Conservation (phyloP, 2,888 invertebrate genomes). For the Liodrosophila aerea region DNA sequence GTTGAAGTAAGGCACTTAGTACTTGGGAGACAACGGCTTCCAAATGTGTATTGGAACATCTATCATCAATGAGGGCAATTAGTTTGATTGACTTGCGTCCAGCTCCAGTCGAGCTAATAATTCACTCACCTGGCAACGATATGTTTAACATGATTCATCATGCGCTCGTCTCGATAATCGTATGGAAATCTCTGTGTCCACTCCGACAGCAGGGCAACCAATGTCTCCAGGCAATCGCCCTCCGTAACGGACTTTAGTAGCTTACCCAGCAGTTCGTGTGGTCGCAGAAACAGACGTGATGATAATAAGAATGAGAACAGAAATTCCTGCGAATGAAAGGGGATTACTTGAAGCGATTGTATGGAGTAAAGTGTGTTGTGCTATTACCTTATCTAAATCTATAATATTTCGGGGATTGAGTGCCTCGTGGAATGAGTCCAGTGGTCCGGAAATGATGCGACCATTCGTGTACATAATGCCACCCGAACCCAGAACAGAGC, state of each 20-base stretch:
- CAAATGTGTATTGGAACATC: slow-evolving; percentile 82
- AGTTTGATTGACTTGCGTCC: slow-evolving; percentile 5
- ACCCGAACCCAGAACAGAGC: slow-evolving; percentile 81
- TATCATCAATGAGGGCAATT: slow-evolving; percentile 31
- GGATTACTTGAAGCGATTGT: too few species aligned
- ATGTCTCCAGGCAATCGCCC: slow-evolving; percentile 80
- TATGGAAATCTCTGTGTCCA: slow-evolving; percentile 83
- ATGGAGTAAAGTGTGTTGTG: background rate
- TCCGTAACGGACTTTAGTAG: slow-evolving; percentile 82
- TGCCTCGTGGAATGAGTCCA: slow-evolving; percentile 80
- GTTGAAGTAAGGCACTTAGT: slow-evolving; percentile 83
- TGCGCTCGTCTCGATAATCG: slow-evolving; percentile 83
- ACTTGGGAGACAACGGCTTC: slow-evolving; percentile 82
- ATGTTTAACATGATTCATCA: slow-evolving; percentile 83
- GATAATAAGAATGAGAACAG: slow-evolving; percentile 83
- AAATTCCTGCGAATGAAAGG: slow-evolving; percentile 79
- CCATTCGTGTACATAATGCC: slow-evolving; percentile 82
- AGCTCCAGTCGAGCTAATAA: background rate
- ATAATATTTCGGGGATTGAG: slow-evolving; percentile 80
- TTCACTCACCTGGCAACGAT: slow-evolving; percentile 81
- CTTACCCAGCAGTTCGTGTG: slow-evolving; percentile 82
- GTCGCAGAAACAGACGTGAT: slow-evolving; percentile 82
- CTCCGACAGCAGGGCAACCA: slow-evolving; percentile 81
- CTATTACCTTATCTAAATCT: slow-evolving; percentile 82
- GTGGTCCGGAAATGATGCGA: slow-evolving; percentile 82